Percentiles rank a stretch among this genome's conserved stretches.
Evolutionary conservation across 2,113 vertebrate genomes (phyloP).

Genomic region (Saccopteryx bilineata): DNA sequence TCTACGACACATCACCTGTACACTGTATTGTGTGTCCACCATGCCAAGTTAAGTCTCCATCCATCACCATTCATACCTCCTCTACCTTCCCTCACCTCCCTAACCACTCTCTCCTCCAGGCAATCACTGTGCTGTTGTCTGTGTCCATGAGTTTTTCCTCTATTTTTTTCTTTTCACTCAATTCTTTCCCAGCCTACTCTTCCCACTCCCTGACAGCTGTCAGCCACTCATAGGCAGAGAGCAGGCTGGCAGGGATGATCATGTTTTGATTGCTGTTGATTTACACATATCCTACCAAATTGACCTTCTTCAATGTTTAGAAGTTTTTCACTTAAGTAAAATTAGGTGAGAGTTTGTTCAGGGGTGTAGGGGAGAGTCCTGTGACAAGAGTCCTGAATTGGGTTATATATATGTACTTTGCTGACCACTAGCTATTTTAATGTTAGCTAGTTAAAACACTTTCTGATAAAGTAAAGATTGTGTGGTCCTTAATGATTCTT

Average conservation of each 20-base stretch:
- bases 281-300: neutral
- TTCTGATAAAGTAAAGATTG: neutral
- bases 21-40: no score
- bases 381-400: neutral
- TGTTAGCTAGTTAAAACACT: neutral
- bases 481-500: neutral
- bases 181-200: no score
- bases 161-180: no score
- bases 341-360: conserved; percentile 1
- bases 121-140: no score
- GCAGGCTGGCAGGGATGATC: neutral
- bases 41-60: no score
- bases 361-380: neutral
- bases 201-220: no score
- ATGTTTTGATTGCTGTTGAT: conserved; percentile 13
- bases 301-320: neutral
- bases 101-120: no score
- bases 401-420: neutral
- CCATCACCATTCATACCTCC: no score
- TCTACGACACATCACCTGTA: no score
- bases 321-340: conserved; percentile 32
- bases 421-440: neutral
- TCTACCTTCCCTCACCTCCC: no score
- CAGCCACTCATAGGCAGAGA: no score
- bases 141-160: no score